Evolutionary conservation across 2,888 invertebrate genomes (phyloP), one percentile per base, ranked within the genome.

Genomic region (Macaria liturata): DNA sequence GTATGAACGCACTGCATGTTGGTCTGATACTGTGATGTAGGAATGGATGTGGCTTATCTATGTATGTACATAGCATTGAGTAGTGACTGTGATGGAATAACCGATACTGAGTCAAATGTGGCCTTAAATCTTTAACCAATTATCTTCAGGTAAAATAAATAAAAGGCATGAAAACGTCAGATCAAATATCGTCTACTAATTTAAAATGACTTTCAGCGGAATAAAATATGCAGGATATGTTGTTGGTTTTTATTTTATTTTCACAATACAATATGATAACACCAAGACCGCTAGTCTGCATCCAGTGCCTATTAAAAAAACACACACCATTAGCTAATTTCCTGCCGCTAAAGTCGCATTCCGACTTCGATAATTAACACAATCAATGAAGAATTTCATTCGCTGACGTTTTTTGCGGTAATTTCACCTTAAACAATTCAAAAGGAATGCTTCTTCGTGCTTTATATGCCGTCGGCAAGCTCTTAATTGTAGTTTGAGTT

Each of bases 401-500:
- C 71, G 70, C 68, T 69, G 71, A 72, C 63, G 65, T 74, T 76
- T 76, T 77, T 80, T 75, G 71, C 67, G 64, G 69, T 74, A 77
- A 79, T 80, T 80, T 52, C 42, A 78, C 74, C 69, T 78, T 72
- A 71, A 77, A 71, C 72, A 70, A 61, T 74, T 70, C 72, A 69
- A 64, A 70, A 74, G 77, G 80, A 83, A 84, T 82, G 78, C 81
- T 74, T 76, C 76, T 75, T 74, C 78, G 80, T 80, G 79, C 72
- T 84, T 85, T 81, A 79, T 84, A 85, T 84, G 84, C 84, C 80
- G 80, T 74, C 83, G 75, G 80, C 75, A 75, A 79, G 74, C 79
- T 83, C 83, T 82, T 86, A 86, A 88, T 88, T 86, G 81, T 83
- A 79, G 80, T 77, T 76, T 72, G 67, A 73, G 76, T 84, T 81